Conservation (phyloP, 2,113 vertebrate species). For the human region DNA sequence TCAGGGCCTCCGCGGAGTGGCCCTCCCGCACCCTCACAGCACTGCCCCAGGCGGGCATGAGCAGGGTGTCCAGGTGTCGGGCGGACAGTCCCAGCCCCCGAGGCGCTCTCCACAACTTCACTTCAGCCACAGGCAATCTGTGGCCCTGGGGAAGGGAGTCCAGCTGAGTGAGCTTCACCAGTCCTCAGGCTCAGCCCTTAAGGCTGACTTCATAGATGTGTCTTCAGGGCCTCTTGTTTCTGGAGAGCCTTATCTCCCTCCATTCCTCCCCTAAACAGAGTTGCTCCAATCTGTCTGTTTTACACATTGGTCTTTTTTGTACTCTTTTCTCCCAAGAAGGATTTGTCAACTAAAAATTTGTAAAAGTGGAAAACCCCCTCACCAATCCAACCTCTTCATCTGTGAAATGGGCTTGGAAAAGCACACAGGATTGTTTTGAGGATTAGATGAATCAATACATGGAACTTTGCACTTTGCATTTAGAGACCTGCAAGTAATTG, state of each 20-base stretch:
- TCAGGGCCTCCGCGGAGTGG: background rate
- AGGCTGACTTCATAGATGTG: background rate
- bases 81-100: background rate
- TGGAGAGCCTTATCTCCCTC: background rate
- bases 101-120: background rate
- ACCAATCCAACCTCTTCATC: background rate
- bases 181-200: background rate
- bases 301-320: background rate
- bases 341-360: background rate
- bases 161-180: background rate
- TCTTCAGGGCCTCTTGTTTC: background rate
- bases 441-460: background rate
- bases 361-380: background rate
- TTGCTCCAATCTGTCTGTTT: background rate
- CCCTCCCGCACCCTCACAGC: background rate
- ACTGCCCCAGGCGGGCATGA: background rate
- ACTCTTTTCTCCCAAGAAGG: background rate
- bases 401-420: background rate
- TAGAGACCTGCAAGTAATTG: background rate
- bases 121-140: background rate
- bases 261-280: background rate
- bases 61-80: too few species aligned
- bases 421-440: background rate
- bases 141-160: background rate
- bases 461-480: background rate